These are phyloP conservation scores for Agrochola lychnidis DNA, from an alignment of 2,888 invertebrate genomes.

Conservation along the genomic window DNA sequence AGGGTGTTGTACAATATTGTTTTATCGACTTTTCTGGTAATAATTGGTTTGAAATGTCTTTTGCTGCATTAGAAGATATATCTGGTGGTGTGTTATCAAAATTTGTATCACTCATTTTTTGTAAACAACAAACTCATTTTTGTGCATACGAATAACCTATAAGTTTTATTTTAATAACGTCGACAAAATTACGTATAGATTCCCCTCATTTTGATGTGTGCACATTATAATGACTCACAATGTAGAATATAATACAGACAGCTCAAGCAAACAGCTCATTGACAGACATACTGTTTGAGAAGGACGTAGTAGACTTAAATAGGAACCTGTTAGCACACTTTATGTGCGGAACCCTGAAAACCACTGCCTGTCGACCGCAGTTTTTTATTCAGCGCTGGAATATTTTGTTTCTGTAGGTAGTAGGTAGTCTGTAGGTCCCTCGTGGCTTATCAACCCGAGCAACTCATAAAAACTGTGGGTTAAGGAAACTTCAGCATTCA, in stretches of 20 bases:
- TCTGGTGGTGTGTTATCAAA: too few relatives aligned
- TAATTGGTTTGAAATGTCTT: too few relatives aligned
- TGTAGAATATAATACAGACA: not conserved
- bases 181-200: too few relatives aligned
- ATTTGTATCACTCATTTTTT: too few relatives aligned
- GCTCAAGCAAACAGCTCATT: not conserved
- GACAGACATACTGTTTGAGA: not conserved
- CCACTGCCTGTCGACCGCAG: not conserved
- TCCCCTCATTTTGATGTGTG: too few relatives aligned
- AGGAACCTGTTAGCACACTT: not conserved
- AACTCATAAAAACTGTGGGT: slow-evolving; percentile 12
- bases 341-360: not conserved
- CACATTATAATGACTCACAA: too few relatives aligned
- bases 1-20: too few relatives aligned
- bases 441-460: slow-evolving; percentile 6
- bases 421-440: slow-evolving; percentile 1
- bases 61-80: too few relatives aligned
- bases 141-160: too few relatives aligned
- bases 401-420: not conserved
- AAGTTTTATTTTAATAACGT: too few relatives aligned
- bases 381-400: not conserved
- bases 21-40: too few relatives aligned
- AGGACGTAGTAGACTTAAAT: not conserved
- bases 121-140: too few relatives aligned
- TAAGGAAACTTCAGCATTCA: slow-evolving; percentile 3